Percentiles rank a stretch among this genome's conserved stretches.
These are phyloP conservation scores for Eristalis tenax DNA, from an alignment of 2,888 invertebrate species.

Conservation along the genomic window DNA sequence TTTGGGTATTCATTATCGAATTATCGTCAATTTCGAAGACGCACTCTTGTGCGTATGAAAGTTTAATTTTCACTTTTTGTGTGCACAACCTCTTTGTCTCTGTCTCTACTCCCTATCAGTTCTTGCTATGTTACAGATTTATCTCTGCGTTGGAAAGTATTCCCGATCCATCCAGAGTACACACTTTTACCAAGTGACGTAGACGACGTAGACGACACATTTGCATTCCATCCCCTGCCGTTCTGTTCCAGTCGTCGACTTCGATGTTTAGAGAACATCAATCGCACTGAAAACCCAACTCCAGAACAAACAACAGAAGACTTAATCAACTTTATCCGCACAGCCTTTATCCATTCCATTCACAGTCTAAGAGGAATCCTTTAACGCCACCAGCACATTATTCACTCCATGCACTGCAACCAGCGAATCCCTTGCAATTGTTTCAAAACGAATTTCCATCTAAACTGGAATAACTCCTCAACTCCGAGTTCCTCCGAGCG, in stretches of 20 bases:
- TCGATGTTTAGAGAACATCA: neutral
- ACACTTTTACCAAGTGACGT: no score
- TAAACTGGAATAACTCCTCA: neutral
- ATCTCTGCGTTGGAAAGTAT: no score
- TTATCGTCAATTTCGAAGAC: no score
- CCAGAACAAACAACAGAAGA: neutral
- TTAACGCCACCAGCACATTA: neutral
- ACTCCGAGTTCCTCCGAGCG: neutral
- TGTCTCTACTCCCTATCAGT: no score
- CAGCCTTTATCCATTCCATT: neutral
- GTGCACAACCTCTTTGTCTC: no score
- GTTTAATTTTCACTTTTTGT: no score
- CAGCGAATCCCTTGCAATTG: neutral
- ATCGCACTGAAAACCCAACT: neutral
- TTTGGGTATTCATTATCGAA: no score
- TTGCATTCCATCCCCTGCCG: neutral
- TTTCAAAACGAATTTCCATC: neutral
- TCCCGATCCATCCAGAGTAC: no score
- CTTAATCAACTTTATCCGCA: neutral
- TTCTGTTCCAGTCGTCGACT: neutral
- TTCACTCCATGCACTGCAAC: neutral
- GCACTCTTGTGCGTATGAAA: no score
- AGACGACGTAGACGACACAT: neutral
- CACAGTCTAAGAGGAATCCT: neutral
- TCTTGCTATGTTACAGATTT: no score